Base-by-base conservation (phyloP, 2,888 invertebrate species). In the Diaperis boleti region DNA sequence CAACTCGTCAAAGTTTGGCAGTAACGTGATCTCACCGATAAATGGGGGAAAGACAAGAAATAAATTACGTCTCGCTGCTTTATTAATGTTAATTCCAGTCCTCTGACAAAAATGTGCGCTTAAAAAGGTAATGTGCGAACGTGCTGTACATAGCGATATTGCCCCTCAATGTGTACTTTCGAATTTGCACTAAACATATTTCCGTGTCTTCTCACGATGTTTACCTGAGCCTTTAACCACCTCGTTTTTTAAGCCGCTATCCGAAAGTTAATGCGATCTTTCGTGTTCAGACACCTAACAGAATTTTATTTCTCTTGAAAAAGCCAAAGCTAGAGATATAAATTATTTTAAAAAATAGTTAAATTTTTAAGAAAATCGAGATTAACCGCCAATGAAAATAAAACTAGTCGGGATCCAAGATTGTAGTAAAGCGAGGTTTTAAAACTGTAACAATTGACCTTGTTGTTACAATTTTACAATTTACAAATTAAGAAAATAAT, bases 141-240 rank as follows among this genome's bases (percentile, higher is more conserved):
- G 31, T 17, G 31, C 41, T 54, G 41, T 54, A 42, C 18, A 41
- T 54, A 15, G 15, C 41, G 22, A 13, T n/a, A 22, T 35, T 39
- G 39, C 22, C 37, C 20, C 14, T 49, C 52, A 13, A 11, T 37
- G 50, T 50, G 10, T 37, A 50, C 26, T 18, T 47, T 47, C 13
- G 17, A 47, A 31, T 47, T 47, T 29, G n/a, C 47, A 31, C 29
- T 47, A 50, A 50, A 50, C 18, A 4, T 50, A 50, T 35, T 8
- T 31, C 20, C n/a, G n/a, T n/a, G 11, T 20, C 50, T 33, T 35
- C 22, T 45, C 29, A 26, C 14, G 7, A 29, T 11, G 11, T 45
- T 45, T 45, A 35, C 35, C 31, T 31, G 14, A 44, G 6, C 10
- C 22, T 10, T n/a, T 41, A 8, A n/a, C 3, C n/a, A n/a, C 41